These are phyloP conservation scores for Geopemphigus sp. DNA, from an alignment of 1,140 invertebrate genomes.

Conservation along the genomic window DNA sequence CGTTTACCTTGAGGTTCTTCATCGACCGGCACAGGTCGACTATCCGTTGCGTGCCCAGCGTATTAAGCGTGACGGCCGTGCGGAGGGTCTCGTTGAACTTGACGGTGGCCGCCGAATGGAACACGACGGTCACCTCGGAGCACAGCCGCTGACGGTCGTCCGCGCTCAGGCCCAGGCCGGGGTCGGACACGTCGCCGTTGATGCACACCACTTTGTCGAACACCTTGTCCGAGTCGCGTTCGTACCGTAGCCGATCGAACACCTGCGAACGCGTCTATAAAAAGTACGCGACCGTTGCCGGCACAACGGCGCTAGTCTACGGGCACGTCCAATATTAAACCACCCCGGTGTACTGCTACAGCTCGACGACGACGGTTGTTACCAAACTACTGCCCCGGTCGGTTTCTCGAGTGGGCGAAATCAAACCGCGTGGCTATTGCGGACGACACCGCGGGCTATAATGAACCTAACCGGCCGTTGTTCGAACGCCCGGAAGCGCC, in stretches of 20 bases:
- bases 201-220: conserved; percentile 59
- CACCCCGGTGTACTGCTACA: too few species aligned
- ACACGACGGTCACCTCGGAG: conserved; percentile 68
- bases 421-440: too few species aligned
- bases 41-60: conserved; percentile 55
- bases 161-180: conserved; percentile 58
- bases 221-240: conserved; percentile 56
- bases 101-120: conserved; percentile 70
- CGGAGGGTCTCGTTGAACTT: conserved; percentile 56
- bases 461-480: too few species aligned
- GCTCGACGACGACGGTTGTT: too few species aligned
- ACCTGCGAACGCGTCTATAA: too few species aligned
- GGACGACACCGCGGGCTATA: too few species aligned
- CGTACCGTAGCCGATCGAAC: conserved; percentile 57
- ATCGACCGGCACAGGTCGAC: conserved; percentile 56
- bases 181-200: conserved; percentile 64
- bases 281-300: too few species aligned
- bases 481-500: too few species aligned
- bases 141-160: conserved; percentile 57
- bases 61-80: conserved; percentile 55
- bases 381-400: too few species aligned
- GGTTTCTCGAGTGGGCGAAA: too few species aligned
- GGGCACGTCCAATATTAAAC: too few species aligned
- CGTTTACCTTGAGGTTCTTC: conserved; percentile 56
- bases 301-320: background rate